A percentile compares a stretch with the other conserved stretches of the same genome.
Conservation (phyloP, 2,888 invertebrate species). For the Sarcophaga rosellei region DNA sequence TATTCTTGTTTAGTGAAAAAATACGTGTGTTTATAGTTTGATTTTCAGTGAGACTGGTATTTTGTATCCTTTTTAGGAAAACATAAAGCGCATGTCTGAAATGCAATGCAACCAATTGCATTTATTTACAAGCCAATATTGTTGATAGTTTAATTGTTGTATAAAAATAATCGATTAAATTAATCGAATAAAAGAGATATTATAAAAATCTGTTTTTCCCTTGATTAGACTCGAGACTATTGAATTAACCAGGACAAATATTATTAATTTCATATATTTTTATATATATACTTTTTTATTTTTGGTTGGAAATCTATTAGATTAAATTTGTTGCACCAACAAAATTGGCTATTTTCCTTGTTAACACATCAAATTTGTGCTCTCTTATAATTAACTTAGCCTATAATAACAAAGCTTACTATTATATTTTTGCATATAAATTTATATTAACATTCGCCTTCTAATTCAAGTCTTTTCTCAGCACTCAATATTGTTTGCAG, state of each 20-base stretch:
- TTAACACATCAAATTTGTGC: no score
- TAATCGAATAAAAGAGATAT: not conserved
- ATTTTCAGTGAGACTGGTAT: conserved; percentile 4
- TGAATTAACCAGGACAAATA: no score
- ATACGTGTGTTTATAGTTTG: not conserved
- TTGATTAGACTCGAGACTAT: no score
- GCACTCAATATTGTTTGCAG: conserved; percentile 12
- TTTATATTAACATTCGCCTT: not conserved
- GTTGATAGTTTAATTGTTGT: no score
- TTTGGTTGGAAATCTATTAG: no score
- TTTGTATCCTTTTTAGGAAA: conserved; percentile 35
- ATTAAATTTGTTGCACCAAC: no score
- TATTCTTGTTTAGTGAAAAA: conserved; percentile 7
- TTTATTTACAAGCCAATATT: not conserved
- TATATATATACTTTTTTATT: no score
- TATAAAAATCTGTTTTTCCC: no score
- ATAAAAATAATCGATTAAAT: not conserved
- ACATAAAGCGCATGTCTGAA: conserved; percentile 41
- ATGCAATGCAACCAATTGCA: not conserved
- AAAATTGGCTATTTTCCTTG: no score
- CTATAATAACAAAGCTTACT: not conserved
- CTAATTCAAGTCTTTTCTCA: conserved; percentile 39
- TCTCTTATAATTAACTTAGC: not conserved
- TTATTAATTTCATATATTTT: no score
- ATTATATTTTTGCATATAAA: not conserved